Evolutionary conservation across 2,797 vertebrate genomes (phyloP).

Genomic region (Trematomus bernacchii): DNA sequence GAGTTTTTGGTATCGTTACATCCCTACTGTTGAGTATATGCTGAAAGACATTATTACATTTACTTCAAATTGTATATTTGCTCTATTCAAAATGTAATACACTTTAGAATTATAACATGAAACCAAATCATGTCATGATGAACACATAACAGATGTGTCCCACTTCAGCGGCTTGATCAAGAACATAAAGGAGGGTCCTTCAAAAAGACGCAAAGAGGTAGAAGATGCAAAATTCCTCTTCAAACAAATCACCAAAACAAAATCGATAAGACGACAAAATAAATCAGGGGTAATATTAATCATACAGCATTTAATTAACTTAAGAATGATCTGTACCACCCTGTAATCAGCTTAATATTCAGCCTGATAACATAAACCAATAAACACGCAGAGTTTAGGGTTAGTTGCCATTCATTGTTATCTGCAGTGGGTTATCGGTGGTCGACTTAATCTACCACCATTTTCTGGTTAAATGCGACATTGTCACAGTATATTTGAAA

Average conservation of each 20-base stretch:
- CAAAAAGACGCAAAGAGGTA: neutral
- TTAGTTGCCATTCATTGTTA: constrained; percentile 7
- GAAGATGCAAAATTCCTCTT: constrained; percentile 3
- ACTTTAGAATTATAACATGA: neutral
- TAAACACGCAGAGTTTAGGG: neutral
- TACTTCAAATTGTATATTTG: neutral
- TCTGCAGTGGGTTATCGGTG: neutral
- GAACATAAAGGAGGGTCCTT: constrained; percentile 7
- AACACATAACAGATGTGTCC: constrained; percentile 2
- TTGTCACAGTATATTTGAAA: neutral
- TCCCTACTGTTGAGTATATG: neutral
- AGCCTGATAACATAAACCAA: constrained; percentile 4
- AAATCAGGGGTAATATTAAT: neutral
- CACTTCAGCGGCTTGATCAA: neutral
- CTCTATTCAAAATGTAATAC: neutral
- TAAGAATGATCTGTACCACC: neutral
- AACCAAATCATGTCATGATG: neutral
- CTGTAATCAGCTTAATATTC: neutral
- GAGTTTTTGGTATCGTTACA: too few species aligned
- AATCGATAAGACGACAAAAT: neutral
- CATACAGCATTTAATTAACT: neutral
- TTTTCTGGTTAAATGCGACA: neutral
- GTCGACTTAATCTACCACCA: constrained; percentile 12
- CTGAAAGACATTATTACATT: neutral
- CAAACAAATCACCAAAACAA: neutral